Evolutionary conservation across 2,888 invertebrate species (phyloP).

Genomic region (Phasia obesa): DNA sequence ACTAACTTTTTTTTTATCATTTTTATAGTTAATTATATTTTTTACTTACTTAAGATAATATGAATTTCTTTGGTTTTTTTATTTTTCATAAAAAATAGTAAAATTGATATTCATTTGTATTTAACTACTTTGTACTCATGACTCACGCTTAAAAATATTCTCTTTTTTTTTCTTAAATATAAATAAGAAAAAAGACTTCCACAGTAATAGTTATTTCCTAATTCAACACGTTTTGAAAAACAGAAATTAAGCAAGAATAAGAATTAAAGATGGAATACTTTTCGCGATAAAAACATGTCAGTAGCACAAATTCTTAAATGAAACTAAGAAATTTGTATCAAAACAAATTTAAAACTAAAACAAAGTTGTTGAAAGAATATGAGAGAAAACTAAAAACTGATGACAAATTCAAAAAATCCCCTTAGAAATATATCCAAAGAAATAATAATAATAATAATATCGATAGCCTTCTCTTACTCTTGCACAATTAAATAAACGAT

Average conservation of each 20-base stretch:
- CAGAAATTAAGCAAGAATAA: constrained; percentile 6
- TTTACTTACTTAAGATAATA: no score
- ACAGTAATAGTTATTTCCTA: constrained; percentile 25
- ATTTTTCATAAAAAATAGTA: no score
- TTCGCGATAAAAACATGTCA: constrained; percentile 39
- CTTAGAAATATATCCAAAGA: constrained; percentile 2
- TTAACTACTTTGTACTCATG: background rate
- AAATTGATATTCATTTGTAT: no score
- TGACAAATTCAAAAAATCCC: constrained; percentile 44
- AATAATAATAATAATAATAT: constrained; percentile 29
- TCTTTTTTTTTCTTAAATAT: background rate
- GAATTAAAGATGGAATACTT: constrained; percentile 9
- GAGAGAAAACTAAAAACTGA: constrained; percentile 12
- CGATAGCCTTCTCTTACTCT: background rate
- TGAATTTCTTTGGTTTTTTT: no score
- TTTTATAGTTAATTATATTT: no score
- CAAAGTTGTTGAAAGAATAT: constrained; percentile 17
- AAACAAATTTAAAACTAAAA: constrained; percentile 14
- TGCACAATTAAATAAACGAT: background rate
- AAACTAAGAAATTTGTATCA: constrained; percentile 49
- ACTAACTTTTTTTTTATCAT: no score
- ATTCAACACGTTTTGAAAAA: constrained; percentile 31
- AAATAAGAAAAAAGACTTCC: background rate
- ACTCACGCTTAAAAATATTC: constrained; percentile 7
- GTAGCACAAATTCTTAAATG: constrained; percentile 34